phyloP scores from a whole-genome alignment of 1,140 invertebrate genomes.

The Drosophila insularis region DNA sequence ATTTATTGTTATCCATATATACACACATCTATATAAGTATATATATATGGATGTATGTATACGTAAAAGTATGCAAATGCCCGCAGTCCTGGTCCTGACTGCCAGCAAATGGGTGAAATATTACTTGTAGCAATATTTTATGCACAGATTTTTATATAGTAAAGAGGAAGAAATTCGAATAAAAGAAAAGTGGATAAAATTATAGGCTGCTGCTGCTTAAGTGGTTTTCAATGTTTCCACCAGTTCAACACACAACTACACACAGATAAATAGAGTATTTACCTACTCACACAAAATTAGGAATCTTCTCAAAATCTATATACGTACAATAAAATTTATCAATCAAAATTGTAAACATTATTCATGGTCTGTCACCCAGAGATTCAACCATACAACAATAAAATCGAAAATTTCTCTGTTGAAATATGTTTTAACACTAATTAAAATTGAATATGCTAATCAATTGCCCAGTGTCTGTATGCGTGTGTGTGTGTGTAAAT shows the following conservation, averaged over 20 bases:
- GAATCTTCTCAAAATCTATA: conserved; percentile 5
- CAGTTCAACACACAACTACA: not conserved
- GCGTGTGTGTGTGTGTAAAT: not conserved
- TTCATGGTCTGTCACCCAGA: conserved; percentile 53
- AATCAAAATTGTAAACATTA: conserved; percentile 55
- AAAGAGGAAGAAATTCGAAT: conserved; percentile 32
- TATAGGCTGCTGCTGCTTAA: conserved; percentile 30
- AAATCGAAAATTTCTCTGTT: conserved; percentile 28
- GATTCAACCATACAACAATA: conserved; percentile 11
- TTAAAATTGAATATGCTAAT: conserved; percentile 65
- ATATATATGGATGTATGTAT: not conserved
- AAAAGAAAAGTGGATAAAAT: conserved; percentile 27
- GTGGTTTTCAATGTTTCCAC: conserved; percentile 49
- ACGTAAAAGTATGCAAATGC: conserved; percentile 45
- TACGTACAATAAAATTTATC: conserved; percentile 41
- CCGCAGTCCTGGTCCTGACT: conserved; percentile 32
- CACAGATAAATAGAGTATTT: not conserved
- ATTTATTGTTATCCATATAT: conserved; percentile 38
- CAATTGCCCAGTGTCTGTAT: conserved; percentile 39
- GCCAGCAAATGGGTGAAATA: conserved; percentile 56
- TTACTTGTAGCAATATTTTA: conserved; percentile 61
- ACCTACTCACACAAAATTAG: not conserved
- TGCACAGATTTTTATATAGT: conserved; percentile 44
- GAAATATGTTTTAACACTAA: conserved; percentile 54
- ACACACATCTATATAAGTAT: conserved; percentile 20